Conservation (phyloP, 1,140 invertebrate genomes). For the Thaumetopoea pityocampa region DNA sequence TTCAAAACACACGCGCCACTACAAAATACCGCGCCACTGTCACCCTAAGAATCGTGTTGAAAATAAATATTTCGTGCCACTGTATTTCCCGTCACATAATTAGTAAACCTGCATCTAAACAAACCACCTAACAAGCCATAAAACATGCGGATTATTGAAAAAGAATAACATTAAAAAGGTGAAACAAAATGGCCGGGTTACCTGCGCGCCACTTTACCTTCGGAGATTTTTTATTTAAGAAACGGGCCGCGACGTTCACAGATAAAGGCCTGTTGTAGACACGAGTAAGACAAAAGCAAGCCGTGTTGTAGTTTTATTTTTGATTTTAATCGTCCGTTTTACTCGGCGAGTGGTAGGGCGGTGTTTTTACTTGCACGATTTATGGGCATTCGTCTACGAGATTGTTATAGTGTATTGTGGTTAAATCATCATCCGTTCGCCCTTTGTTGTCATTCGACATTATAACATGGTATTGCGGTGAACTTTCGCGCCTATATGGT, state of each 20-base stretch:
- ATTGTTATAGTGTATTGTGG: constrained; percentile 7
- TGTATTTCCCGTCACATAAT: constrained; percentile 47
- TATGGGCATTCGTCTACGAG: constrained; percentile 20
- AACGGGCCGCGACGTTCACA: constrained; percentile 37
- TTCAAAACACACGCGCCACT: no score
- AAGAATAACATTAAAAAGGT: constrained; percentile 52
- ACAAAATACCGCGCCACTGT: not conserved
- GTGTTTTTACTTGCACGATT: constrained; percentile 44
- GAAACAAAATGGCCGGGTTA: constrained; percentile 58
- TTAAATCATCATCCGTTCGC: constrained; percentile 23
- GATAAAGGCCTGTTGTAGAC: constrained; percentile 66
- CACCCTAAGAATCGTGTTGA: constrained; percentile 8
- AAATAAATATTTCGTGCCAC: constrained; percentile 46
- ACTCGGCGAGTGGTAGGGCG: constrained; percentile 33
- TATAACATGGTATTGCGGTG: no score
- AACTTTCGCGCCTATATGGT: no score
- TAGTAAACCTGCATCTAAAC: constrained; percentile 47
- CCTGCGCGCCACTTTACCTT: constrained; percentile 56
- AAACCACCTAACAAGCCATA: constrained; percentile 59
- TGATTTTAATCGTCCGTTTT: constrained; percentile 61
- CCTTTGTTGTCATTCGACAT: constrained; percentile 22
- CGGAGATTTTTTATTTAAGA: constrained; percentile 35
- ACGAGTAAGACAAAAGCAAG: constrained; percentile 64
- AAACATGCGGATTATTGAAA: constrained; percentile 65
- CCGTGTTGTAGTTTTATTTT: constrained; percentile 63